Evolutionary conservation across 1,140 invertebrate genomes (phyloP).

Genomic region (Tetramorium parvispinum): DNA sequence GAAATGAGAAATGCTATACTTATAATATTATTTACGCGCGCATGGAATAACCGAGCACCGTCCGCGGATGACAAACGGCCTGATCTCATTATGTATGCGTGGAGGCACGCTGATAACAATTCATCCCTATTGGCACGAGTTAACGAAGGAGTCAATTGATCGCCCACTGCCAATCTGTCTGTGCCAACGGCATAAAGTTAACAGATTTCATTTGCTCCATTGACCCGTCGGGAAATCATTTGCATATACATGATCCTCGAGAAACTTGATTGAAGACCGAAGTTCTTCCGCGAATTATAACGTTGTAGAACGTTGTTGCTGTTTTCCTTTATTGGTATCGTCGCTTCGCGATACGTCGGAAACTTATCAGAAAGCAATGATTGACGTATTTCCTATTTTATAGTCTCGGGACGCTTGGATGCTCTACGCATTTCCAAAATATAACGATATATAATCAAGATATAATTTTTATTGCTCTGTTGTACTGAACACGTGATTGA

Average conservation of each 20-base stretch:
- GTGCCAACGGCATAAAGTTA: constrained; percentile 74
- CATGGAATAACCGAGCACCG: constrained; percentile 45
- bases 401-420: neutral
- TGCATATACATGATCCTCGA: constrained; percentile 72
- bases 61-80: constrained; percentile 67
- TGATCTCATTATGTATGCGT: constrained; percentile 81
- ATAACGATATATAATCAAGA: neutral
- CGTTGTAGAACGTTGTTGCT: constrained; percentile 38
- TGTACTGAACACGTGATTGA: neutral
- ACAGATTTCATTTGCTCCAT: constrained; percentile 83
- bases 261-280: constrained; percentile 77
- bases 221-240: constrained; percentile 76
- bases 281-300: constrained; percentile 67
- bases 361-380: constrained; percentile 25
- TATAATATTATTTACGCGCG: constrained; percentile 35
- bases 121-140: constrained; percentile 82
- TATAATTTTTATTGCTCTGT: constrained; percentile 9
- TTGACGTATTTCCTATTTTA: neutral
- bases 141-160: constrained; percentile 83
- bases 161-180: constrained; percentile 83
- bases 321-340: constrained; percentile 34
- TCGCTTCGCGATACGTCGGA: constrained; percentile 48
- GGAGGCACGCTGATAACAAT: constrained; percentile 80
- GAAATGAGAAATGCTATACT: neutral
- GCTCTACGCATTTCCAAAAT: neutral